phyloP scores from a whole-genome alignment of 2,888 invertebrate genomes.

The Stenoptilia bipunctidactyla region DNA sequence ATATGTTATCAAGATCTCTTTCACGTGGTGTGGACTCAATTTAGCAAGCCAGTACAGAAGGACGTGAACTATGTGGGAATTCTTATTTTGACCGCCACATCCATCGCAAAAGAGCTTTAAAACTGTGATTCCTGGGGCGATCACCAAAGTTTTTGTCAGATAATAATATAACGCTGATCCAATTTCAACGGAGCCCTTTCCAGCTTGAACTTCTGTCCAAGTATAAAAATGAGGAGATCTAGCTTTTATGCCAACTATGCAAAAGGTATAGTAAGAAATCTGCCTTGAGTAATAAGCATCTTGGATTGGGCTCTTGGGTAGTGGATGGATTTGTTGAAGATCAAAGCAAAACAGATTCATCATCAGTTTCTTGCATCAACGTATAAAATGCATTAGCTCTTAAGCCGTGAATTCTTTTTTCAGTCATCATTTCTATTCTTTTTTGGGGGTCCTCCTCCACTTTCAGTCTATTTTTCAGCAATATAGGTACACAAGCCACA shows the following conservation, averaged over 20 bases:
- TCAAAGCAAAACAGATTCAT: neutral
- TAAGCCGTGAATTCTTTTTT: neutral
- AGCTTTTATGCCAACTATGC: conserved; percentile 1
- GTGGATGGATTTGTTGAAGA: conserved; percentile 1
- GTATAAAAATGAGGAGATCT: conserved; percentile 1
- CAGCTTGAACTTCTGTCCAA: conserved; percentile 1
- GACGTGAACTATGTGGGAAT: neutral
- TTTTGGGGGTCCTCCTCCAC: neutral
- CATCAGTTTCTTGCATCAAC: neutral
- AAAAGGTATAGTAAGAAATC: conserved; percentile 1
- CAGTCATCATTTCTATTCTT: neutral
- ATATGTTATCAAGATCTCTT: neutral
- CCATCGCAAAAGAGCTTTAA: neutral
- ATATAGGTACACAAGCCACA: neutral
- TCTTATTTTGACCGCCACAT: no score
- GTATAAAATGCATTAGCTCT: neutral
- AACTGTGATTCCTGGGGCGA: neutral
- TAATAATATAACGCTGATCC: neutral
- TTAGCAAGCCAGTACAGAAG: neutral
- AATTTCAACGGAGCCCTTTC: neutral
- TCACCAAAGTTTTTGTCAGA: neutral
- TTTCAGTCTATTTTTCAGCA: neutral
- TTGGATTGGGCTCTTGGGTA: conserved; percentile 1
- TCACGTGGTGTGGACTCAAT: neutral
- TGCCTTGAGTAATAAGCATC: conserved; percentile 2